Evolutionary conservation across 2,113 vertebrate species (phyloP).

Genomic region (Tringa solitaria): DNA sequence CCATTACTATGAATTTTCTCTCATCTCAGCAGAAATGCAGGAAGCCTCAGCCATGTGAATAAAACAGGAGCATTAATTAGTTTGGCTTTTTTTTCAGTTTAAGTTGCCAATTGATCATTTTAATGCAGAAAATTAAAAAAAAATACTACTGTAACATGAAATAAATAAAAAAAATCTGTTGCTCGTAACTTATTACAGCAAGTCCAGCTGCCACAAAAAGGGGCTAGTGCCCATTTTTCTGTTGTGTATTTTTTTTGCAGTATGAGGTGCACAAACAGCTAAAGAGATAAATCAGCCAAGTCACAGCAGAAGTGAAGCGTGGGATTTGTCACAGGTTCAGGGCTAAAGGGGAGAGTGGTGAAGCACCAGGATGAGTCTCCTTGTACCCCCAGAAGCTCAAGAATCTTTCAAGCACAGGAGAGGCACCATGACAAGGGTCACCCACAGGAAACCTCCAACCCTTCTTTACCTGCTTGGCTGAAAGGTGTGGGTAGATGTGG

Average conservation of each 20-base stretch:
- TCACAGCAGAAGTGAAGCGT: accelerated
- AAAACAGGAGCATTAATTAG: background rate
- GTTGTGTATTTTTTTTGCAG: background rate
- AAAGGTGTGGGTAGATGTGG: accelerated
- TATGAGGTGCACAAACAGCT: background rate
- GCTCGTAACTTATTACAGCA: accelerated
- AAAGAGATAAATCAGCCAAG: accelerated
- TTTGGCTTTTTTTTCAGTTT: background rate
- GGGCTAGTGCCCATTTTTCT: background rate
- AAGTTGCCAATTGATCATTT: background rate
- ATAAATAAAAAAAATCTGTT: too few species aligned
- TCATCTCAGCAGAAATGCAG: background rate
- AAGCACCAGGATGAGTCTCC: too few species aligned
- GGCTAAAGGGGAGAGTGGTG: accelerated
- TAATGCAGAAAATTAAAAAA: background rate
- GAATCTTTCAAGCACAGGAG: accelerated
- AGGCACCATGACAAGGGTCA: background rate
- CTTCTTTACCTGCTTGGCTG: background rate
- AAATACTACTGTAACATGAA: background rate
- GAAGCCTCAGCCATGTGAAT: background rate
- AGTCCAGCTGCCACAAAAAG: background rate
- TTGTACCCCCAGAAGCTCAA: accelerated
- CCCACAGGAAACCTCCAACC: accelerated
- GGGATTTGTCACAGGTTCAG: background rate
- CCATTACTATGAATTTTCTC: background rate